Evolutionary conservation across 1,140 invertebrate species (phyloP).

Genomic region (Frieseomelitta varia): DNA sequence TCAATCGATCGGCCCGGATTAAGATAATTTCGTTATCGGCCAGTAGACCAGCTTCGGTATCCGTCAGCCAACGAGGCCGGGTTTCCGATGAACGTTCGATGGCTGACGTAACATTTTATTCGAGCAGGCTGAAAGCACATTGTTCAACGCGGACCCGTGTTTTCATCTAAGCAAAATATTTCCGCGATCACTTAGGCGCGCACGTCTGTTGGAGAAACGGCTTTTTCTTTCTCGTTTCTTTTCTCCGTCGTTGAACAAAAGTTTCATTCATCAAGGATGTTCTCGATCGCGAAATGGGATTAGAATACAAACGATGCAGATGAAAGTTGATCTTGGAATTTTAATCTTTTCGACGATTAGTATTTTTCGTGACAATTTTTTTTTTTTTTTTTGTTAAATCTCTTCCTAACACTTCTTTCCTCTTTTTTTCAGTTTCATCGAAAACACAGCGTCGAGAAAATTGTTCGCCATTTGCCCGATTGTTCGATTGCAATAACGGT

Average conservation of each 20-base stretch:
- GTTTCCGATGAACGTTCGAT: conserved; percentile 64
- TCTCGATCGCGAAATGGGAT: neutral
- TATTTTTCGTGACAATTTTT: neutral
- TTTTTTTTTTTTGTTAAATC: neutral
- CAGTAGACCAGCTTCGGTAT: conserved; percentile 59
- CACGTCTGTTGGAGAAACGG: neutral
- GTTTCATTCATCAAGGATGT: neutral
- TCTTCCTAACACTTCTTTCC: no score
- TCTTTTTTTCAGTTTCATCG: no score
- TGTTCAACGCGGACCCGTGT: conserved; percentile 38
- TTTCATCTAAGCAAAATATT: conserved; percentile 50
- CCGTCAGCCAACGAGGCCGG: conserved; percentile 64
- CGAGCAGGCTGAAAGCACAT: conserved; percentile 54
- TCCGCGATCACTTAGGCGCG: conserved; percentile 28
- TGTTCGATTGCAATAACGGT: neutral
- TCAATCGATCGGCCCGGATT: conserved; percentile 72
- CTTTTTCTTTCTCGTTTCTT: neutral
- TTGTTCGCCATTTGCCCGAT: neutral
- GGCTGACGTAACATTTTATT: conserved; percentile 68
- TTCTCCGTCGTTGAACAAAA: neutral
- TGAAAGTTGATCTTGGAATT: neutral
- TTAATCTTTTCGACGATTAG: neutral
- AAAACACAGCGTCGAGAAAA: no score
- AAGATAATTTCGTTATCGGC: conserved; percentile 74
- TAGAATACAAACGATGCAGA: neutral